Conservation (phyloP, 2,797 vertebrate genomes). For the Caiman crocodilus region DNA sequence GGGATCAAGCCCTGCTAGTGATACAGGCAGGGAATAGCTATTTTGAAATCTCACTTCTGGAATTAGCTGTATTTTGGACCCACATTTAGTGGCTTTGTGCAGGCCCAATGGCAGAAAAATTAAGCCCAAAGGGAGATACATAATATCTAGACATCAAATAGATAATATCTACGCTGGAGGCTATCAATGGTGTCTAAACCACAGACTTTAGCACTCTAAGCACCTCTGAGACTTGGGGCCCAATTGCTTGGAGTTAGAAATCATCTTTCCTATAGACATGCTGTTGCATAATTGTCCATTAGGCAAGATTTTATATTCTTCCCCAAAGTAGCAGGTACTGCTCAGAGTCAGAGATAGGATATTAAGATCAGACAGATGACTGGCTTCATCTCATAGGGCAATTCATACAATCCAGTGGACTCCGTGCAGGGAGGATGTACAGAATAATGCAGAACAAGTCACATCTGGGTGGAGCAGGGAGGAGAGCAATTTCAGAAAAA, state of each 20-base stretch:
- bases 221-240: background rate
- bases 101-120: background rate
- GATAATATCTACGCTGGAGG: background rate
- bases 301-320: background rate
- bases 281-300: rapidly evolving
- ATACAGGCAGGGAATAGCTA: background rate
- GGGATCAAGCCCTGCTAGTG: background rate
- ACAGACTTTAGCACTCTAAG: rapidly evolving
- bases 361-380: background rate
- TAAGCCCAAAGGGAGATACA: rapidly evolving
- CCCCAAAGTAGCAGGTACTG: background rate
- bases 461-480: background rate
- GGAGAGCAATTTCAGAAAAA: background rate
- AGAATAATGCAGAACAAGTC: background rate
- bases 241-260: background rate
- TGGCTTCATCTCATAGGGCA: rapidly evolving
- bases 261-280: background rate
- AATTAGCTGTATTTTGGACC: background rate
- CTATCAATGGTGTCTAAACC: background rate
- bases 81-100: background rate
- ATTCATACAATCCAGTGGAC: background rate
- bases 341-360: background rate
- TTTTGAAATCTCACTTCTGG: no score
- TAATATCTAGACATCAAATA: background rate
- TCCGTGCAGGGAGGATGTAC: background rate